Conservation (phyloP, 2,888 invertebrate genomes). For the Podotricha telesiphe region DNA sequence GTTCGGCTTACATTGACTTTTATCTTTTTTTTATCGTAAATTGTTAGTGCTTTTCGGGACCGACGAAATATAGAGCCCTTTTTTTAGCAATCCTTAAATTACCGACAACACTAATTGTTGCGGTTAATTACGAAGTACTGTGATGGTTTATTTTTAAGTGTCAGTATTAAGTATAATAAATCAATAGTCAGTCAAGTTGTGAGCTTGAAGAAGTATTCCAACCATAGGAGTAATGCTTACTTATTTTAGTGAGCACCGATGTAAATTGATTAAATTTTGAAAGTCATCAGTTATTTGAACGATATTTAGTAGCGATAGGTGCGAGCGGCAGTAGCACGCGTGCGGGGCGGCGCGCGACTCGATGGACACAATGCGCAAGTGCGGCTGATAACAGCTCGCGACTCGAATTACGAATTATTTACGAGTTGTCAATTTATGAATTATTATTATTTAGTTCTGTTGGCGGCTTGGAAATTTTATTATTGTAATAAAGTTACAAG, state of each 20-base stretch:
- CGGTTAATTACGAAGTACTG: conserved; percentile 42
- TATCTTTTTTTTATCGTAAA: conserved; percentile 45
- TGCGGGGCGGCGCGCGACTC: conserved; percentile 52
- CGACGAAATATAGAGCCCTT: conserved; percentile 41
- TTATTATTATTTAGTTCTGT: conserved; percentile 69
- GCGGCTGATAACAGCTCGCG: conserved; percentile 70
- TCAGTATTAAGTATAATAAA: conserved; percentile 21
- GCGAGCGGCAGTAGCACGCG: conserved; percentile 61
- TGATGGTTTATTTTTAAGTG: conserved; percentile 34
- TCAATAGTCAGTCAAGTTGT: neutral
- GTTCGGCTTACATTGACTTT: conserved; percentile 68
- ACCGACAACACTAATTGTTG: conserved; percentile 42
- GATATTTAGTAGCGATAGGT: conserved; percentile 49
- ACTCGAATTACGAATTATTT: conserved; percentile 78
- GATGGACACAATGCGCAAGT: conserved; percentile 72
- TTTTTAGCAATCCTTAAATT: conserved; percentile 42
- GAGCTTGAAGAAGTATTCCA: neutral
- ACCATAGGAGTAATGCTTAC: neutral
- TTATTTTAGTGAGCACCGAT: conserved; percentile 36
- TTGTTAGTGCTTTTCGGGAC: conserved; percentile 44
- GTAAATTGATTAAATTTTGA: conserved; percentile 36
- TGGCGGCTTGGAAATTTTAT: conserved; percentile 32
- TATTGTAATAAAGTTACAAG: conserved; percentile 25
- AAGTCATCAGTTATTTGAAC: conserved; percentile 30
- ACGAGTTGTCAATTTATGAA: conserved; percentile 78